Percentiles rank a stretch among this genome's conserved stretches.
These are phyloP conservation scores for Neoarius graeffei DNA, from an alignment of 2,113 vertebrate genomes.

Conservation along the genomic window DNA sequence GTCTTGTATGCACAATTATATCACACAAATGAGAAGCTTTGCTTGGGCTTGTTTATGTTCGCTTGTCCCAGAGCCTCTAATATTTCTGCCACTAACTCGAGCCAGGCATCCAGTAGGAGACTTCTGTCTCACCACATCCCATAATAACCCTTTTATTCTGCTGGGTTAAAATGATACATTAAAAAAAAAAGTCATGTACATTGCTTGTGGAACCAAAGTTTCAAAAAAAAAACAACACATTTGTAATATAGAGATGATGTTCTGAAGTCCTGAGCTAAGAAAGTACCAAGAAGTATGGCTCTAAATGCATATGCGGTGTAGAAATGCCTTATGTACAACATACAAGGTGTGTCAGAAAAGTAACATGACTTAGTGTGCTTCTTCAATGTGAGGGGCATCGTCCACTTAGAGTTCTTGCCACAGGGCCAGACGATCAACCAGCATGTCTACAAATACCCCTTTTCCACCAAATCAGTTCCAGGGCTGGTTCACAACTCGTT, in stretches of 20 bases:
- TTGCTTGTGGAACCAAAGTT: not conserved
- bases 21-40: constrained; percentile 50
- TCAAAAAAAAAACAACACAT: not conserved
- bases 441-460: too few relatives aligned
- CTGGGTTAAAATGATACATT: constrained; percentile 26
- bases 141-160: constrained; percentile 35
- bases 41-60: constrained; percentile 33
- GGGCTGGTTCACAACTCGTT: too few relatives aligned
- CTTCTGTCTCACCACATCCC: constrained; percentile 39
- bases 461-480: too few relatives aligned
- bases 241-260: constrained; percentile 4
- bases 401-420: too few relatives aligned
- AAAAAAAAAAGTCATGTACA: not conserved
- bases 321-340: not conserved
- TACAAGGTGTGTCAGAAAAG: too few relatives aligned
- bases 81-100: constrained; percentile 30
- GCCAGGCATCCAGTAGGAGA: constrained; percentile 9
- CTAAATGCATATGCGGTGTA: not conserved
- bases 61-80: constrained; percentile 40
- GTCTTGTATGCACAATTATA: constrained; percentile 33
- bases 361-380: too few relatives aligned
- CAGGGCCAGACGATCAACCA: too few relatives aligned
- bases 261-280: not conserved
- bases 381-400: too few relatives aligned
- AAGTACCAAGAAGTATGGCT: not conserved